phyloP scores from a whole-genome alignment of 2,888 invertebrate species.

The Eucriotettix oculatus region DNA sequence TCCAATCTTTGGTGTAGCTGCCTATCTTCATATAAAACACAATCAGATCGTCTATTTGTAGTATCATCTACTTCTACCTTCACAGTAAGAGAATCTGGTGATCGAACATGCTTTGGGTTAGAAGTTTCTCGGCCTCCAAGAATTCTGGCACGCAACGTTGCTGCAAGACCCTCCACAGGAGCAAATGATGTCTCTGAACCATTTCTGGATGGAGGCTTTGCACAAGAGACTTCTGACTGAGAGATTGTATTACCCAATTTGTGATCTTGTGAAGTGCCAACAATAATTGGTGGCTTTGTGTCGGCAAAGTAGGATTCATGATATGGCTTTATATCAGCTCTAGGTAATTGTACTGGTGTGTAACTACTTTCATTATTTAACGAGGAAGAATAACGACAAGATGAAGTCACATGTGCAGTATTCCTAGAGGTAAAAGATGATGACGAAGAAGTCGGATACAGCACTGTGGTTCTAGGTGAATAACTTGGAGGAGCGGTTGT shows the following conservation, averaged over 20 bases:
- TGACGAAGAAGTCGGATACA: conserved; percentile 18
- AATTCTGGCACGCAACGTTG: conserved; percentile 65
- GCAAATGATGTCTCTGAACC: conserved; percentile 2
- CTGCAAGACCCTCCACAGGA: conserved; percentile 53
- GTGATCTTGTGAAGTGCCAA: conserved; percentile 1
- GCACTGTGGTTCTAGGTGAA: conserved; percentile 24
- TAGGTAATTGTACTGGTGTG: conserved; percentile 39
- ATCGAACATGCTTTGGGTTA: conserved; percentile 28
- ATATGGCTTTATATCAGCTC: conserved; percentile 55
- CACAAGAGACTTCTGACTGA: neutral
- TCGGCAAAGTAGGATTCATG: conserved; percentile 53
- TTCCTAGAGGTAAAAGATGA: conserved; percentile 1
- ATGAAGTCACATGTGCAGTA: conserved; percentile 1
- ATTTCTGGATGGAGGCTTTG: neutral
- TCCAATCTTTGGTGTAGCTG: neutral
- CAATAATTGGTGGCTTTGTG: conserved; percentile 30
- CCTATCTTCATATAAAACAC: conserved; percentile 6
- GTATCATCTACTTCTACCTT: conserved; percentile 13
- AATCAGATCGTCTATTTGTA: conserved; percentile 13
- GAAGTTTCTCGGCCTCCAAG: conserved; percentile 45
- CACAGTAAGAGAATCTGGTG: conserved; percentile 20
- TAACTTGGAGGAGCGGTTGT: conserved; percentile 12
- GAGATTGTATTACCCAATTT: neutral
- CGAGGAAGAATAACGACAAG: conserved; percentile 8
- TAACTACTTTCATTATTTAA: conserved; percentile 20